Percentiles rank a stretch among this genome's conserved stretches.
phyloP scores from a whole-genome alignment of 1,140 invertebrate species.

The Pinna nobilis region DNA sequence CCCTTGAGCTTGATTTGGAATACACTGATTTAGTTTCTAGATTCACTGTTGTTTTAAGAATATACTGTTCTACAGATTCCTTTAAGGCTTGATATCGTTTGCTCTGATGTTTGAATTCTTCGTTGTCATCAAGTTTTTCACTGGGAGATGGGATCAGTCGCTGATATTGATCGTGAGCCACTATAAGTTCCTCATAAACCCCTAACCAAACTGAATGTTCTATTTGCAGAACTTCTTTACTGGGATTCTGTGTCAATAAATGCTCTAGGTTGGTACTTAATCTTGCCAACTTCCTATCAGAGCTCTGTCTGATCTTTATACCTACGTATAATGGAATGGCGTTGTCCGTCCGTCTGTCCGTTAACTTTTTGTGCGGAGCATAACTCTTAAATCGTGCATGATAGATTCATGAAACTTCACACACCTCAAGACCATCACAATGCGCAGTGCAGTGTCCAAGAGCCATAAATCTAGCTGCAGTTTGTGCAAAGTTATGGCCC shows the following conservation, averaged over 20 bases:
- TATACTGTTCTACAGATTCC: constrained; percentile 4
- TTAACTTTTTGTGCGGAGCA: not conserved
- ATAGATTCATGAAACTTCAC: no score
- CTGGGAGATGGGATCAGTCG: not conserved
- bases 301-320: not conserved
- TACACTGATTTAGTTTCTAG: not conserved
- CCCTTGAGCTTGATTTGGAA: not conserved
- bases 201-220: constrained; percentile 3
- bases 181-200: constrained; percentile 15
- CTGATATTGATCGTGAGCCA: constrained; percentile 4
- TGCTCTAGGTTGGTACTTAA: constrained; percentile 6
- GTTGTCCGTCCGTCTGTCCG: no score
- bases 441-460: no score
- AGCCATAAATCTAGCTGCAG: no score
- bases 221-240: not conserved
- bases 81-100: constrained; percentile 1
- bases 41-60: not conserved
- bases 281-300: not conserved
- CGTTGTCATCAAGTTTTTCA: not conserved
- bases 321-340: not conserved
- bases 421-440: no score
- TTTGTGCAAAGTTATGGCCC: not conserved
- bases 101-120: not conserved
- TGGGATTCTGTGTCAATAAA: not conserved
- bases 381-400: not conserved